Evolutionary conservation across 2,888 invertebrate genomes (phyloP), one percentile per base, ranked within the genome.

Genomic region (Anagyrus pseudococci): DNA sequence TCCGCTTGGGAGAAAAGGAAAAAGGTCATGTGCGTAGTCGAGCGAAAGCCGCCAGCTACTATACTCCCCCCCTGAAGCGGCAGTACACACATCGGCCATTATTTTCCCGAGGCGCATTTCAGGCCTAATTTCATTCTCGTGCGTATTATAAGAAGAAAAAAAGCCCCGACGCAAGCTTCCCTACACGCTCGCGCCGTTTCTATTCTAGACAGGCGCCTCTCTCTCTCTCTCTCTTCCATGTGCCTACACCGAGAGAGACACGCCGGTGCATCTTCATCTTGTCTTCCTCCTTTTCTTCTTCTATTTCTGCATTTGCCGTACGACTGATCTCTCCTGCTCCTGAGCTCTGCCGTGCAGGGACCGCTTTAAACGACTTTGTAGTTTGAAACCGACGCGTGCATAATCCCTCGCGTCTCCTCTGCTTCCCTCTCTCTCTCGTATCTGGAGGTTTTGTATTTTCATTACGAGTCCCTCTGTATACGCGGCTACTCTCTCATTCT

Each of bases 121-220:
- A 77, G 74, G 79, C 74, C 76, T 79, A 80, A 80, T 80, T 80
- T 80, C 75, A 72, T 72, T 69, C 71, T 72, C 71, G 77, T 76
- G n/a, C n/a, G n/a, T n/a, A n/a, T n/a, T n/a, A n/a, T 10, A 4
- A 8, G 8, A 37, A 37, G 33, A 8, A 37, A 80, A 79, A 76
- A 73, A 70, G 53, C 37, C 50, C 49, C 55, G 60, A 49, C 64
- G 46, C 57, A 17, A 44, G 44, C 4, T 2, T 44, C 59, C 62
- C 58, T 67, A 58, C 65, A 66, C 8, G 19, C 69, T 62, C 52
- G 66, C 54, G 66, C 62, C 66, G 61, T 60, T 64, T 67, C 69
- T 68, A 67, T 68, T 70, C 65, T 65, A 40, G 58, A 48, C 65
- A 37, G 26, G 29, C 49, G 43, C 52, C 29, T 40, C 26, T 44